Base-by-base conservation (phyloP, 2,888 invertebrate species). In the Hypsopygia costalis region DNA sequence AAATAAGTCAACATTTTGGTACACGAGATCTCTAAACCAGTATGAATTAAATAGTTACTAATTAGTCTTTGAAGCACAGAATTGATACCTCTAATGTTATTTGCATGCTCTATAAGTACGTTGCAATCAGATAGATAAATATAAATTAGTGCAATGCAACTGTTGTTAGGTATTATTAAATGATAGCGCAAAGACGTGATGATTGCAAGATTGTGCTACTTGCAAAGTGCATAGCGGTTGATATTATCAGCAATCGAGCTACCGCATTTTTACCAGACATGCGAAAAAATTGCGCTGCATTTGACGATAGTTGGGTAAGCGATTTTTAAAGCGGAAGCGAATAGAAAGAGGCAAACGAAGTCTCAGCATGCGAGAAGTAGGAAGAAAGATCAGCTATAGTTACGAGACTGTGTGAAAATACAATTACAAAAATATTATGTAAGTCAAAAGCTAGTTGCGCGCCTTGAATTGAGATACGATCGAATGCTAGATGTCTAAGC, bases 321-420 rank as follows among this genome's bases (percentile, higher is more conserved):
- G 43, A 33, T 41, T 53, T 48, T 49, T n/a, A n/a, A 38, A 59
- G 55, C 75, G 77, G 81, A 80, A 78, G 67, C 64, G 53, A 47
- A 58, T 41, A 31, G 49, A 44, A 60, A 63, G 61, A 66, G 55
- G 55, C 50, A 42, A 51, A 45, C 39, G 44, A 48, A 58, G 44
- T 40, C 46, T 53, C 62, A 58, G 16, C 16, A 16, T 66, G 59
- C 66, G 61, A 69, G 69, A 76, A 67, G 55, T 62, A 80, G 80
- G 81, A 85, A 83, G 81, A 76, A 67, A 60, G 55, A 63, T 57
- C 44, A 3, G 38, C 40, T 41, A 47, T 46, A 52, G 59, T 69
- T 68, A 71, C 70, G 68, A 68, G 69, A 60, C 66, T 75, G 70
- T 83, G 79, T 72, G 81, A 79, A 81, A 76, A 75, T 66, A 70